Conservation (phyloP, 1,140 invertebrate species). For the Drosophila pandora region DNA sequence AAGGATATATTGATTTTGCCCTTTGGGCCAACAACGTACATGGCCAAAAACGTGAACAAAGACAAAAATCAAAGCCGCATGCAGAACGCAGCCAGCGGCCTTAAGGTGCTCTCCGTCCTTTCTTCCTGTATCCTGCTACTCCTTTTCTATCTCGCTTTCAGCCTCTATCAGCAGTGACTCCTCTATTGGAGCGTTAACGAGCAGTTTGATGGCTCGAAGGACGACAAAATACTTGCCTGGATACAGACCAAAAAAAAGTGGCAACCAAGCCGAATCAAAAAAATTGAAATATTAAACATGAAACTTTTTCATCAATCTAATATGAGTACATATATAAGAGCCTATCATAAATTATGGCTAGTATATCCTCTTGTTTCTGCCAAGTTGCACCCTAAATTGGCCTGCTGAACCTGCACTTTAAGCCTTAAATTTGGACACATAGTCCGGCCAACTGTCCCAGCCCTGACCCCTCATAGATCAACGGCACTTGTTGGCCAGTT, state of each 20-base stretch:
- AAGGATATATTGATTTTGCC: conserved; percentile 72
- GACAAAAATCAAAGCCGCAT: conserved; percentile 68
- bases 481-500: conserved; percentile 63
- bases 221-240: conserved; percentile 17
- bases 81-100: conserved; percentile 64
- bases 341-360: neutral
- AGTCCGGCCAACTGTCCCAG: conserved; percentile 44
- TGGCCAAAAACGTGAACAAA: conserved; percentile 58
- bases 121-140: conserved; percentile 12
- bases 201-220: conserved; percentile 44
- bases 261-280: neutral
- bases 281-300: neutral
- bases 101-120: conserved; percentile 37
- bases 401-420: conserved; percentile 16
- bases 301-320: neutral
- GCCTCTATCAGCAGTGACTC: conserved; percentile 30
- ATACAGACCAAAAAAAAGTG: conserved; percentile 2
- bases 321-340: neutral
- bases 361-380: neutral
- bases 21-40: conserved; percentile 50
- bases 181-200: conserved; percentile 44
- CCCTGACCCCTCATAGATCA: conserved; percentile 56
- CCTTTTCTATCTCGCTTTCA: conserved; percentile 9
- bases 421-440: conserved; percentile 36
- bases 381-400: conserved; percentile 10